Base-by-base conservation (phyloP, 2,113 vertebrate species). In the Philantomba maxwellii region DNA sequence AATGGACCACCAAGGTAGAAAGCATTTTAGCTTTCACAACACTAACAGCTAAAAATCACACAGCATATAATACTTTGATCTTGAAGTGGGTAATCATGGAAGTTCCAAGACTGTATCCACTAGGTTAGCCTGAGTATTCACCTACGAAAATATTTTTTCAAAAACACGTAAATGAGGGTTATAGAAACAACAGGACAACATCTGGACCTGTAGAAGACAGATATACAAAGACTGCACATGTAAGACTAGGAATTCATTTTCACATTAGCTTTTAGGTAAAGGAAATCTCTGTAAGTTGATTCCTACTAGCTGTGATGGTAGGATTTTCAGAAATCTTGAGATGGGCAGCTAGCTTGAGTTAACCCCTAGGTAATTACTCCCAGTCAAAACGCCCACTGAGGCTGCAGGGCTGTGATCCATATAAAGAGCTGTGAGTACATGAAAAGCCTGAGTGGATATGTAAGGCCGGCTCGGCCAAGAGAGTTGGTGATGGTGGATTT, bases 121-220 rank as follows among this genome's bases (percentile, higher is more conserved):
- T 93, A 93, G 80, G 88, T 95, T 89, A 93, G 97, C 97, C 97
- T 96, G 94, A 98, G 95, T 97, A 87, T 92, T 92, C 57, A 88
- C n/a, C 95, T 95, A 91, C 77, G 94, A 97, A 97, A 97, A 90
- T 98, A 97, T 75, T 58, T 91, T 96, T 51, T 93, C 17, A 82
- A 95, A 94, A 98, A 93, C 57, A 92, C 16, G 33, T 94, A 77
- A 19, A 89, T 91, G 28, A 96, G 75, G 78, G 47, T 45, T 94
- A 81, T 85, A 93, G 88, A 58, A 95, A 96, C 6, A 73, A 36
- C 62, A 57, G 78, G 70, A 64, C 73, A 82, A 80, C n/a, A 88
- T 60, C 10, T 85, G 57, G 47, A 82, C 47, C 36, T 80, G 62
- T 43, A 94, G 73, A 23, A 87, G 28, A 85, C 2, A 60, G 58